A percentile compares a stretch with the other conserved stretches of the same genome.
These are phyloP conservation scores for Xiphophorus maculatus DNA, from an alignment of 2,113 vertebrate species.

Conservation along the genomic window DNA sequence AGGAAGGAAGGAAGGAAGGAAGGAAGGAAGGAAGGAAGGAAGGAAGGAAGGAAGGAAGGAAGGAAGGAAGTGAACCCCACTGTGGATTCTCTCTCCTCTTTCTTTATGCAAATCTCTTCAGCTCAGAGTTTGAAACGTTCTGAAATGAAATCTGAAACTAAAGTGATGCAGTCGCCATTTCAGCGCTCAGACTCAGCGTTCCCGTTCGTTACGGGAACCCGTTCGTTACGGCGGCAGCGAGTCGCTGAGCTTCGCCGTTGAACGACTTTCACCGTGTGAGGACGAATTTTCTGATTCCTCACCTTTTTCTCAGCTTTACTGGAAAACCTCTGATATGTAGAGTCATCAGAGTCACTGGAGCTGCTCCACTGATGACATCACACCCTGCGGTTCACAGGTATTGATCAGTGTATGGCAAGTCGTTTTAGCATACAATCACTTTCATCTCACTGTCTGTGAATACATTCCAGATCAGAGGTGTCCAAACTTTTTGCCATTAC, in stretches of 20 bases:
- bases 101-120: constrained; percentile 23
- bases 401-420: constrained; percentile 32
- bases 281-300: constrained; percentile 38
- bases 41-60: not conserved
- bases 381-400: constrained; percentile 44
- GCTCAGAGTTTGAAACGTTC: constrained; percentile 36
- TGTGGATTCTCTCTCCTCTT: not conserved
- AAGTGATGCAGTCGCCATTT: constrained; percentile 50
- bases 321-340: constrained; percentile 36
- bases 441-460: too few relatives aligned
- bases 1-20: too few relatives aligned
- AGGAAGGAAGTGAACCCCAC: not conserved
- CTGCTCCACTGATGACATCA: constrained; percentile 47
- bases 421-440: too few relatives aligned
- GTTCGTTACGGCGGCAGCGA: constrained; percentile 22
- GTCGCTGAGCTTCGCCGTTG: constrained; percentile 36
- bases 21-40: too few relatives aligned
- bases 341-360: constrained; percentile 47
- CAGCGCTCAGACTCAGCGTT: not conserved
- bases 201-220: too few relatives aligned
- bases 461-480: too few relatives aligned
- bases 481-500: too few relatives aligned
- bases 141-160: constrained; percentile 41
- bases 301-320: constrained; percentile 45
- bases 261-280: constrained; percentile 60